Conservation (phyloP, 2,888 invertebrate species). For the Sipunculus nudus region DNA sequence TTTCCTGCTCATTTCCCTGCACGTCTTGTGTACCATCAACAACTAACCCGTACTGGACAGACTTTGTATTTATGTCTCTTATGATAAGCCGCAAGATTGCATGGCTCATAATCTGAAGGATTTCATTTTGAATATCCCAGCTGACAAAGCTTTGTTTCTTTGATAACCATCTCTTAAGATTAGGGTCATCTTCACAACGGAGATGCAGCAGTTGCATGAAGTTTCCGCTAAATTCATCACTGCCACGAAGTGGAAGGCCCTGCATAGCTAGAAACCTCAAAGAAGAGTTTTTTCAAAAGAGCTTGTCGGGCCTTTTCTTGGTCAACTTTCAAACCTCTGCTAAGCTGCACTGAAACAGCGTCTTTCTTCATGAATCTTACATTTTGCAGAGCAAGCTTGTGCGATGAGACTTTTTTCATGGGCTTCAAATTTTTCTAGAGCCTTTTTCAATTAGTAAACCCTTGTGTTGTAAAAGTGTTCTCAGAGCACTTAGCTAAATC, state of each 20-base stretch:
- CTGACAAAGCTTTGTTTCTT: too few species aligned
- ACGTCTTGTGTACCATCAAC: constrained; percentile 8
- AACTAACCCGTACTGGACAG: background rate
- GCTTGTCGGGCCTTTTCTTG: constrained; percentile 2
- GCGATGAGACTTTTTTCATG: too few species aligned
- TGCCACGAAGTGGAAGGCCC: background rate
- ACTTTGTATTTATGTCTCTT: background rate
- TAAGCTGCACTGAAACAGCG: background rate
- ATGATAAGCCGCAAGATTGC: too few species aligned
- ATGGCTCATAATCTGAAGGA: too few species aligned
- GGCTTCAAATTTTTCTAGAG: background rate
- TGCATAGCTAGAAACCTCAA: background rate
- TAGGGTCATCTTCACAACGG: too few species aligned
- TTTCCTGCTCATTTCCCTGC: constrained; percentile 1
- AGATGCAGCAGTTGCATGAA: too few species aligned
- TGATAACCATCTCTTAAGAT: too few species aligned
- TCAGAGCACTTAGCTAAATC: background rate
- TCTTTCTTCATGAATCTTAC: too few species aligned
- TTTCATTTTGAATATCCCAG: too few species aligned
- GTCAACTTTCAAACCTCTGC: background rate
- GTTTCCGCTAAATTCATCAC: background rate
- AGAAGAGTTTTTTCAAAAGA: background rate
- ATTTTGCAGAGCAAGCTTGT: too few species aligned
- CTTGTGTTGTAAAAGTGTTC: background rate
- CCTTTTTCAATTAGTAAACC: constrained; percentile 1